Evolutionary conservation across 2,113 vertebrate genomes (phyloP).

Genomic region (Myrmophylax atrothorax): DNA sequence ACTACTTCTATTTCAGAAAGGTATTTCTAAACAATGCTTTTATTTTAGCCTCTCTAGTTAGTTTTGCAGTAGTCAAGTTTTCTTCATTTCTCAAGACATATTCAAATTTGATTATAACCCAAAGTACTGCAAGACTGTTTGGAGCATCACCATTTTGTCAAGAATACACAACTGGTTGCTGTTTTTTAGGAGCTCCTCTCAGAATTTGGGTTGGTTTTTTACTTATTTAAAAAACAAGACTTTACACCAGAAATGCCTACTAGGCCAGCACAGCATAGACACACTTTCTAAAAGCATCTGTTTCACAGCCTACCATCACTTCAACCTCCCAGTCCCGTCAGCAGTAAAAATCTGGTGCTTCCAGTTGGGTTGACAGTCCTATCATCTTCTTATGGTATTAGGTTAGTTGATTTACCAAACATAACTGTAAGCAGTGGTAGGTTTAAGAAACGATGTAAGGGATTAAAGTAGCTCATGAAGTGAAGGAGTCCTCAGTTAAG

Average conservation of each 20-base stretch:
- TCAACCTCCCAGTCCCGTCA: background rate
- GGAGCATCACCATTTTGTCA: background rate
- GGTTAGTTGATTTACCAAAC: background rate
- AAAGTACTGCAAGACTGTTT: background rate
- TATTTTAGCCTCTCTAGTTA: background rate
- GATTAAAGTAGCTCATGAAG: background rate
- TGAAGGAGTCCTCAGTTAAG: background rate
- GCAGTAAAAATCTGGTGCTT: background rate
- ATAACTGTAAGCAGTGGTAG: background rate
- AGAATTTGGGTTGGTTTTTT: background rate
- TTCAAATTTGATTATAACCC: background rate
- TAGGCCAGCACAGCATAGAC: background rate
- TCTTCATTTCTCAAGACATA: background rate
- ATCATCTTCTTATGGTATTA: background rate
- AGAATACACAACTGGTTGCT: background rate
- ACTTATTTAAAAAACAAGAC: background rate
- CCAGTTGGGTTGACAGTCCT: background rate
- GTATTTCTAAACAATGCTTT: background rate
- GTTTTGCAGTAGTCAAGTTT: background rate
- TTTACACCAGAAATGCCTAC: background rate
- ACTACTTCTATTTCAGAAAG: background rate
- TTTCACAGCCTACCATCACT: background rate
- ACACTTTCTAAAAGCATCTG: background rate
- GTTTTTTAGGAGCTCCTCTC: background rate
- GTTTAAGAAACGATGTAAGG: background rate